A percentile compares a stretch with the other conserved stretches of the same genome.
phyloP scores from a whole-genome alignment of 2,113 vertebrate genomes.

The Oreochromis spilurus region DNA sequence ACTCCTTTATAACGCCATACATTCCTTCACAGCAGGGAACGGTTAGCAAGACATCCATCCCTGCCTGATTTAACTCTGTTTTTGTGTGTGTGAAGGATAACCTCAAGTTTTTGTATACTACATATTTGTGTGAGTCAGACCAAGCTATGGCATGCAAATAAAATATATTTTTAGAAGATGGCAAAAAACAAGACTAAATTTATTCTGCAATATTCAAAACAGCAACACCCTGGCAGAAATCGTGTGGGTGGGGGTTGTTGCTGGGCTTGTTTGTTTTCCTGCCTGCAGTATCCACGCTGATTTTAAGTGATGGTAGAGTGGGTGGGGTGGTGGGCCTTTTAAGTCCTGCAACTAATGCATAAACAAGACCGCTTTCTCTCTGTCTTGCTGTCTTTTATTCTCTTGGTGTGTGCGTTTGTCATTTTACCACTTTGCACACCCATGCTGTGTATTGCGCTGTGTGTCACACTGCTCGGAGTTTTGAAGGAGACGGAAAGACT shows the following conservation, averaged over 20 bases:
- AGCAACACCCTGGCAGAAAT: not conserved
- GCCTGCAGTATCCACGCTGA: constrained; percentile 40
- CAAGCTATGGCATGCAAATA: not conserved
- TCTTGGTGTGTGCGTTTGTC: constrained; percentile 5
- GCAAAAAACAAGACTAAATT: constrained; percentile 16
- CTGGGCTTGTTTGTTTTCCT: constrained; percentile 42
- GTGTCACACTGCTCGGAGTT: not conserved
- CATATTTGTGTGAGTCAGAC: not conserved
- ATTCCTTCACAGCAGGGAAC: constrained; percentile 58
- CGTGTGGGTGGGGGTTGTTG: not conserved
- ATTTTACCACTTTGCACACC: constrained; percentile 22
- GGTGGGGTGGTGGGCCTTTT: constrained; percentile 27
- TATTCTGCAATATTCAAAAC: constrained; percentile 26
- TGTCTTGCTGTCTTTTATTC: constrained; percentile 25
- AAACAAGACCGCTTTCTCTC: constrained; percentile 37
- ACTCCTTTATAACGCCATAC: constrained; percentile 22
- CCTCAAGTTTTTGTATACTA: not conserved
- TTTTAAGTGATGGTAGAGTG: constrained; percentile 44
- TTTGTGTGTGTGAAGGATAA: not conserved
- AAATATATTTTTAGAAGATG: not conserved
- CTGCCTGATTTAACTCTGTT: constrained; percentile 1
- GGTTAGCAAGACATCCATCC: not conserved
- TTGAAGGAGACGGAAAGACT: not conserved
- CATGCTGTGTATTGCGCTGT: constrained; percentile 15
- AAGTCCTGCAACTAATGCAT: constrained; percentile 51